Evolutionary conservation across 2,113 vertebrate species (phyloP).

Genomic region (Amphilophus citrinellus): DNA sequence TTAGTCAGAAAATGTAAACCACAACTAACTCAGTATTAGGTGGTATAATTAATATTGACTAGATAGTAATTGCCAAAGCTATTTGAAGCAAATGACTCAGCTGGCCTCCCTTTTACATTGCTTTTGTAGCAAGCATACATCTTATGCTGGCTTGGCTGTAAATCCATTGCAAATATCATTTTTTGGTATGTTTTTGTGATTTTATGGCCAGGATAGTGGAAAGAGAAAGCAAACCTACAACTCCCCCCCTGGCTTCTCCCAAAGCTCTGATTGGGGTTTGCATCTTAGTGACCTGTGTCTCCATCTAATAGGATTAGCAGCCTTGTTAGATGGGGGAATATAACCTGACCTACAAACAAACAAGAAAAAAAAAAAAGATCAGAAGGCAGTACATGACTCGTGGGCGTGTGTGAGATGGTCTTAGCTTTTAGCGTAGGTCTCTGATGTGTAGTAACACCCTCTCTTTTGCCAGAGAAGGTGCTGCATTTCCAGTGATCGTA

Average conservation of each 20-base stretch:
- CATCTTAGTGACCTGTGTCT: not conserved
- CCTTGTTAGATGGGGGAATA: not conserved
- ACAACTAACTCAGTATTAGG: not conserved
- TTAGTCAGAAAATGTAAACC: not conserved
- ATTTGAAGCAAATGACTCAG: not conserved
- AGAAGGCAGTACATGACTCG: not conserved
- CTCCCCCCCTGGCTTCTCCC: not conserved
- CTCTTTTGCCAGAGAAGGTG: not conserved
- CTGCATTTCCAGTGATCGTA: not conserved
- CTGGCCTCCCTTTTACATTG: not conserved
- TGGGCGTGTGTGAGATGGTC: not conserved
- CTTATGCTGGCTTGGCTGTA: not conserved
- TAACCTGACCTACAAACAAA: not conserved
- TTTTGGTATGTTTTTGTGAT: not conserved
- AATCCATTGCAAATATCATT: not conserved
- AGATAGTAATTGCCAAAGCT: not conserved
- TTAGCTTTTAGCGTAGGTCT: conserved; percentile 8
- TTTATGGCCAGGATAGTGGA: not conserved
- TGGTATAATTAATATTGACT: not conserved
- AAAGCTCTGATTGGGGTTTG: conserved; percentile 1
- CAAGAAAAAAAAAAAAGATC: not conserved
- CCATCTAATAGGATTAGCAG: not conserved
- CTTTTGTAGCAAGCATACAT: not conserved
- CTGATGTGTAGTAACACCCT: conserved; percentile 14
- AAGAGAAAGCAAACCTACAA: not conserved